phyloP scores from a whole-genome alignment of 2,797 vertebrate species.

The Podarcis siculus region DNA sequence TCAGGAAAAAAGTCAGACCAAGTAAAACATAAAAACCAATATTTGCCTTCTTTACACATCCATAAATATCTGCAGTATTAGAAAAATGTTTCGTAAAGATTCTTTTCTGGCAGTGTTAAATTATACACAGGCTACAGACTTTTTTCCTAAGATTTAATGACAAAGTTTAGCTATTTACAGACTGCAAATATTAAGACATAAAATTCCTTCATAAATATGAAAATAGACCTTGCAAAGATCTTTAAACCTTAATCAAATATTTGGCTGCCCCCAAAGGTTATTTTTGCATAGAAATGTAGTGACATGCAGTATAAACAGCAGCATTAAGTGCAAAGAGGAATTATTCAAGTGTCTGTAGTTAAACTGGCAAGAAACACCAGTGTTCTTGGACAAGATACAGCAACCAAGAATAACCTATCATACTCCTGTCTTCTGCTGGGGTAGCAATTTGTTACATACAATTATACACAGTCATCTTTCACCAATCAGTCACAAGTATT shows the following conservation, averaged over 20 bases:
- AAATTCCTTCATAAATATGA: constrained; percentile 92
- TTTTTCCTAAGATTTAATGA: constrained; percentile 76
- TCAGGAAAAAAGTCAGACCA: constrained; percentile 51
- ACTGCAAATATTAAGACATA: constrained; percentile 89
- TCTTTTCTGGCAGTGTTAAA: constrained; percentile 75
- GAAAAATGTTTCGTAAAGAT: constrained; percentile 68
- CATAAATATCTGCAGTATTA: constrained; percentile 74
- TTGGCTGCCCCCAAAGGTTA: constrained; percentile 76
- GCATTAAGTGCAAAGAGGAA: constrained; percentile 83
- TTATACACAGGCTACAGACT: constrained; percentile 71
- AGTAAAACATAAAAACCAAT: constrained; percentile 72
- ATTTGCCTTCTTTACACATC: constrained; percentile 72
- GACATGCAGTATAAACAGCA: constrained; percentile 79
- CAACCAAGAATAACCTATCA: constrained; percentile 41
- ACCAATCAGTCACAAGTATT: constrained; percentile 63
- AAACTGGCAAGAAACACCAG: constrained; percentile 79
- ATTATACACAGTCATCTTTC: constrained; percentile 53
- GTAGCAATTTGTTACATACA: constrained; percentile 55
- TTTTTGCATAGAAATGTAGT: constrained; percentile 95
- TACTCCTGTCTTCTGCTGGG: constrained; percentile 55
- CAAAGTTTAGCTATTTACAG: constrained; percentile 81
- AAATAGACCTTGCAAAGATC: constrained; percentile 86
- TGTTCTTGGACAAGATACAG: constrained; percentile 58
- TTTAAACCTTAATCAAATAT: constrained; percentile 83
- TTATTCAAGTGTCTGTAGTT: constrained; percentile 84